Evolutionary conservation across 2,888 invertebrate species (phyloP), one percentile per base, ranked within the genome.

Genomic region (Noctua comes): DNA sequence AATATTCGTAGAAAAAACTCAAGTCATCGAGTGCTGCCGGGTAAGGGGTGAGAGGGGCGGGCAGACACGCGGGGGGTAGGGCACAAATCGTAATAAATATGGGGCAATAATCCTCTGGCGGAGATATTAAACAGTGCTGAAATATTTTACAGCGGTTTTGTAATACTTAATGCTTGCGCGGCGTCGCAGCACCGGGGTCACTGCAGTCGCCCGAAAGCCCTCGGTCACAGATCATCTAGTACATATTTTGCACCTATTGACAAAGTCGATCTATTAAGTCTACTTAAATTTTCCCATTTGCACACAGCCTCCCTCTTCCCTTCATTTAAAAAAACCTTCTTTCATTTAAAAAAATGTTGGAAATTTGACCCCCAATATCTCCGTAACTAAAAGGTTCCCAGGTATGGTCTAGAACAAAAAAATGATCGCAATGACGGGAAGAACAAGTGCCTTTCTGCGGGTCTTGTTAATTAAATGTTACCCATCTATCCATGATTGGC

Each of bases 61-160:
- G 21, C 24, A 46, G 65, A 4, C 40, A 51, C 43, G 21, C 65
- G 73, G 48, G 73, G 68, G 51, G 21, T 31, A n/a, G 59, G 70
- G 69, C 27, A 66, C 64, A 79, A 65, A 76, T 80, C 86, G 90
- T 86, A 89, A 90, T 90, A 88, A 90, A 87, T 87, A 87, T 88
- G 85, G 84, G 86, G 80, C 90, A 88, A 89, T 88, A 87, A 86
- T 82, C 76, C 75, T 77, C 76, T 70, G 64, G 73, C 70, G 68
- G 72, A 51, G 85, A 85, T 86, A 85, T 86, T 86, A 86, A 85
- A 89, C 73, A 83, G 68, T 75, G 76, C 74, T 54, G 57, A 76
- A 74, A 78, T 74, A 81, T 80, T 80, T 77, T 66, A 77, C 72
- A 76, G 62, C 16, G 43, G 24, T 36, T 71, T 69, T 59, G 65